Evolutionary conservation across 2,797 vertebrate species (phyloP).

Genomic region (Parauchenoglanis ngamensis): DNA sequence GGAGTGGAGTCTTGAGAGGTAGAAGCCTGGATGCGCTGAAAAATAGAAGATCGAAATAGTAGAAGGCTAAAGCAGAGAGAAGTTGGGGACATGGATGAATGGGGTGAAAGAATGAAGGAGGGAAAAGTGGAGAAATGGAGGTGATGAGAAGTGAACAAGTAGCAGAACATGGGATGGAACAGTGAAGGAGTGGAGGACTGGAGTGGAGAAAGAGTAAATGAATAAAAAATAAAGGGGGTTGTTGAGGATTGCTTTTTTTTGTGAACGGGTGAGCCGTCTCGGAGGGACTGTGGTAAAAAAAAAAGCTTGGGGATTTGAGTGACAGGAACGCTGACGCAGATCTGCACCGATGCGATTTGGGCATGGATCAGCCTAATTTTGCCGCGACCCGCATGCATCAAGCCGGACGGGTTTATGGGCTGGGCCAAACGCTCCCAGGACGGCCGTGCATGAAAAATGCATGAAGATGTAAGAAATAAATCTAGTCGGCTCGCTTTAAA

Average conservation of each 20-base stretch:
- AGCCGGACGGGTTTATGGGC: constrained; percentile 34
- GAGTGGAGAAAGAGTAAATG: neutral
- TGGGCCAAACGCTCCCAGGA: constrained; percentile 39
- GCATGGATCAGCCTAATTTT: constrained; percentile 41
- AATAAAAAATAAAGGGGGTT: neutral
- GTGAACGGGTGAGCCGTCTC: neutral
- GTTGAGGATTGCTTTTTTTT: neutral
- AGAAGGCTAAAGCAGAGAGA: neutral
- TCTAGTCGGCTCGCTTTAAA: constrained; percentile 42
- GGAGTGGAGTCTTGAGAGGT: neutral
- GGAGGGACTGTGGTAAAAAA: neutral
- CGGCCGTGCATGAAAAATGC: constrained; percentile 57
- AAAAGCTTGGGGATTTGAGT: constrained; percentile 5
- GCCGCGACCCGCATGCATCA: constrained; percentile 38
- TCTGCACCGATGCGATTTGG: constrained; percentile 19
- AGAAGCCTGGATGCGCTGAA: neutral
- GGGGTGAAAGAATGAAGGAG: neutral
- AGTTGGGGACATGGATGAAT: neutral
- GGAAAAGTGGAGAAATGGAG: neutral
- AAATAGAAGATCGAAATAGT: neutral
- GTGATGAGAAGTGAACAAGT: neutral
- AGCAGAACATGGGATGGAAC: neutral
- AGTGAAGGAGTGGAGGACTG: neutral
- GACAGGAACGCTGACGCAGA: constrained; percentile 36
- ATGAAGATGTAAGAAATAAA: constrained; percentile 62